Base-by-base conservation (phyloP, 2,888 invertebrate genomes). In the Drosophila emarginata region DNA sequence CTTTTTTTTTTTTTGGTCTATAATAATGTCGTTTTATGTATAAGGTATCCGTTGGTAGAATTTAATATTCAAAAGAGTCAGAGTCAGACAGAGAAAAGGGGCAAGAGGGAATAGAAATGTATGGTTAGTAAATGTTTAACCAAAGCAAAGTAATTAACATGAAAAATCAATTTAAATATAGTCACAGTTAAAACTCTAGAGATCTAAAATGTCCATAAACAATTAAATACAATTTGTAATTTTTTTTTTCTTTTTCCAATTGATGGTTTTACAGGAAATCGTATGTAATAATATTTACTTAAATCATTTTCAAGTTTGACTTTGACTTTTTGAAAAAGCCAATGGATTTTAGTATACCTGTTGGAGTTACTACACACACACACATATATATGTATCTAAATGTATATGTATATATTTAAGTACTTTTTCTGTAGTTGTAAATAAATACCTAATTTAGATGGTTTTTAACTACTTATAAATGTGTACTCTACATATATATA, bases 391-490 rank as follows among this genome's bases (percentile, higher is more conserved):
- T 9, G 4, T 32, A 32, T 32, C 2, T 21, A 45, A 9, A 9
- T 45, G n/a, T 21, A 45, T 45, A 45, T 32, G 32, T 32, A 32
- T 45, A 45, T 15, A 45, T 45, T 21, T 21, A 45, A 45, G 45
- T 4, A 11, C 18, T 45, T 45, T 11, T 21, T 45, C 45, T 45
- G 21, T 45, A 45, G 45, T 45, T 45, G 18, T 45, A 45, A 18
- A 45, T 45, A 45, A 45, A 21, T 45, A 18, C 18, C 21, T 12
- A 45, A 9, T 45, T 45, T 45, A 45, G 45, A 45, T 45, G 45
- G 45, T 12, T 45, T 45, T 45, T 45, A 45, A 45, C 9, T 21
- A n/a, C n/a, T n/a, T n/a, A 45, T 45, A 54, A 54, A 54, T 54
- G 54, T 28, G 26, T 54, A 54, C 32, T 15, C 23, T 18, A 39